Percentiles rank a stretch among this genome's conserved stretches.
Conservation (phyloP, 2,888 invertebrate species). For the Drosophila melanosoma region DNA sequence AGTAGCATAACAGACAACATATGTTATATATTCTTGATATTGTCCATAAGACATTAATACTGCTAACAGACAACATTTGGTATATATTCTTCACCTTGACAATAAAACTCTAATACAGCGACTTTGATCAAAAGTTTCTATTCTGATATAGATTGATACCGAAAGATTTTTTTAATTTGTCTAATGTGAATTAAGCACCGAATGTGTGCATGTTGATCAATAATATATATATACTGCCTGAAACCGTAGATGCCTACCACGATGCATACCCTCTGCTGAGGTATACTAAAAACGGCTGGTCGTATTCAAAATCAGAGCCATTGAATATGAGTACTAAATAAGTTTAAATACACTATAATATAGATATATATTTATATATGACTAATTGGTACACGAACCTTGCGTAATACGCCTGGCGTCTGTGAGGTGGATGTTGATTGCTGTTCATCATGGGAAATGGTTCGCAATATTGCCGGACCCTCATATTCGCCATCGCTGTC, state of each 20-base stretch:
- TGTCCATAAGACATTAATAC: neutral
- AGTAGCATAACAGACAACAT: neutral
- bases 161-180: neutral
- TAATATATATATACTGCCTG: neutral
- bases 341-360: neutral
- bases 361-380: neutral
- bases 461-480: constrained; percentile 86
- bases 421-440: constrained; percentile 71
- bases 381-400: constrained; percentile 71
- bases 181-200: neutral
- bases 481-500: constrained; percentile 86
- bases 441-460: constrained; percentile 88
- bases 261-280: neutral
- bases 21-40: constrained; percentile 1
- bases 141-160: neutral
- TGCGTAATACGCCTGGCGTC: constrained; percentile 85
- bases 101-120: neutral
- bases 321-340: neutral
- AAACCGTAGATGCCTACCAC: neutral
- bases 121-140: neutral
- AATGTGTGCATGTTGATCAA: neutral
- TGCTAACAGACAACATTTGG: neutral
- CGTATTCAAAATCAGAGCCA: neutral
- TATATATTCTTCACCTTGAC: constrained; percentile 1
- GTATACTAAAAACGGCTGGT: neutral